Evolutionary conservation across 1,140 invertebrate species (phyloP).

Genomic region (Elymnias hypermnestra): DNA sequence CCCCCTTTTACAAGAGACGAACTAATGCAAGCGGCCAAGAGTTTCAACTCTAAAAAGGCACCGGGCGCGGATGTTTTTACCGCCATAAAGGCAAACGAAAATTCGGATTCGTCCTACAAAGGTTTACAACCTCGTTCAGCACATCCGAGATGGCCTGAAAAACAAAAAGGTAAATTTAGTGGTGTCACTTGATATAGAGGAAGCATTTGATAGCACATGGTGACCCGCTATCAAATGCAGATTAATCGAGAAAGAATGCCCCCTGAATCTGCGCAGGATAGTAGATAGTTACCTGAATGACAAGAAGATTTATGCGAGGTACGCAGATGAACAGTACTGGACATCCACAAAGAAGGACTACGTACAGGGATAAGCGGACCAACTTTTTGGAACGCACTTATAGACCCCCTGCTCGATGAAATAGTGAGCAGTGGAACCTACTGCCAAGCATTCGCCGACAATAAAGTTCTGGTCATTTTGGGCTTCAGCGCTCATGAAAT

Average conservation of each 20-base stretch:
- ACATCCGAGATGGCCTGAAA: not conserved
- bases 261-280: conserved; percentile 3
- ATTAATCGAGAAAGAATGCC: conserved; percentile 14
- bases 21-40: no score
- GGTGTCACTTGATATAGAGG: not conserved
- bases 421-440: not conserved
- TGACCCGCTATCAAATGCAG: not conserved
- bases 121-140: not conserved
- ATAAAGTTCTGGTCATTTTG: not conserved
- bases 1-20: no score
- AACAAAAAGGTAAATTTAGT: not conserved
- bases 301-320: conserved; percentile 14
- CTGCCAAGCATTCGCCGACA: conserved; percentile 7
- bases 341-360: not conserved
- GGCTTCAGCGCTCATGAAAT: not conserved
- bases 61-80: no score
- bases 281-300: conserved; percentile 13
- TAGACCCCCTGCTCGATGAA: not conserved
- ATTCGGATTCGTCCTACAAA: no score
- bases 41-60: no score
- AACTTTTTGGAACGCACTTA: not conserved
- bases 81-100: no score
- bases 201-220: not conserved
- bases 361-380: conserved; percentile 3
- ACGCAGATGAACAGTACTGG: conserved; percentile 7